Base-by-base conservation (phyloP, 2,113 vertebrate genomes). In the Pedionomus torquatus region DNA sequence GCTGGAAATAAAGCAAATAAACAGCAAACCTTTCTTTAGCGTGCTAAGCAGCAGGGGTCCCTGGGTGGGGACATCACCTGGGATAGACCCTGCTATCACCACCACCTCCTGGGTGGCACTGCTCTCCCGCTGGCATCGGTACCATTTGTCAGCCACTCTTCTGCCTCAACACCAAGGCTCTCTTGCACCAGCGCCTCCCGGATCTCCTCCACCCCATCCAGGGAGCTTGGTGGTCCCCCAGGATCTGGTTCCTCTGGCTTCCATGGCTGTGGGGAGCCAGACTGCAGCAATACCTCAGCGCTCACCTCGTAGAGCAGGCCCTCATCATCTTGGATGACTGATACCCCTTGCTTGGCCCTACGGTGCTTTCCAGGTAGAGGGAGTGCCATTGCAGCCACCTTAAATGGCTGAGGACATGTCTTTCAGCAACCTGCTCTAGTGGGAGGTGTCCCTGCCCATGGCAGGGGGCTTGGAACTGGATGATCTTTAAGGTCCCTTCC, bases 341-440 rank as follows among this genome's bases (percentile, higher is more conserved):
- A 99, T 93, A 99, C 98, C 91, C 99, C 98, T 95, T 99, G 99
- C 95, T 97, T 98, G 82, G 96, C 98, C 24, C 99, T 98, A 90
- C 97, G 98, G 58, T 97, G 98, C 66, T 97, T n/a, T 57, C 41
- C 86, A 46, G 28, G 26, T 31, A 55, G 35, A 64, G 23, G 14
- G 35, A 77, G n/a, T 25, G 41, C 7, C 31, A 19, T 3, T 2
- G 2, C 21, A 79, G 74, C 13, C 13, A 23, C 19, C 26, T 5
- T 39, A 48, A 17, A n/a, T 57, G 13, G n/a, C 35, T 2, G 15
- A 86, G 44, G 49, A 11, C 64, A 69, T n/a, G 16, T 31, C 39
- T 83, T n/a, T n/a, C n/a, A n/a, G n/a, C n/a, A n/a, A n/a, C n/a
- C n/a, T n/a, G n/a, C n/a, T n/a, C n/a, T n/a, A n/a, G n/a, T n/a